phyloP scores from a whole-genome alignment of 2,113 vertebrate species.

The Cyanoderma ruficeps region DNA sequence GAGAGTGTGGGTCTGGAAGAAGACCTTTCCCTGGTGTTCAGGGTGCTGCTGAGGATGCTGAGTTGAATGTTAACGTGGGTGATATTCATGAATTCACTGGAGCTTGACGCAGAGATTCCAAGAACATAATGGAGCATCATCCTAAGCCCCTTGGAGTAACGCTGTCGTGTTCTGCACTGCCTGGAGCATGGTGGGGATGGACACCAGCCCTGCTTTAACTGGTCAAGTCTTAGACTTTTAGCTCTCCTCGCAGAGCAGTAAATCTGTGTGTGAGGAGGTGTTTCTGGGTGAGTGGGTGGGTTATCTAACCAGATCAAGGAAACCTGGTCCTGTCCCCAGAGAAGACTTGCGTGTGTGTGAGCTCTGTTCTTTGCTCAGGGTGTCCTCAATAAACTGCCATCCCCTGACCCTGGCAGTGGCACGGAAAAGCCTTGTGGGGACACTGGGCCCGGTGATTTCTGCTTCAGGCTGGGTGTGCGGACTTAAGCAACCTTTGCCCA shows the following conservation, averaged over 20 bases:
- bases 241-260: not conserved
- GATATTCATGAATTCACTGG: constrained; percentile 3
- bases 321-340: not conserved
- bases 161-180: not conserved
- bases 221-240: not conserved
- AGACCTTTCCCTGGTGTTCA: not conserved
- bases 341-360: not conserved
- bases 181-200: rapidly evolving
- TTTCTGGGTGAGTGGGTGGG: constrained; percentile 26
- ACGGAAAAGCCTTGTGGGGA: rapidly evolving
- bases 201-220: not conserved
- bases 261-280: not conserved
- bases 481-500: rapidly evolving
- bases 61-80: not conserved
- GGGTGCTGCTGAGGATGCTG: not conserved
- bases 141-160: not conserved
- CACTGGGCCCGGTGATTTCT: not conserved
- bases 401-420: not conserved
- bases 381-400: not conserved
- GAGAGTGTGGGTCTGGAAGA: not conserved
- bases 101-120: constrained; percentile 3
- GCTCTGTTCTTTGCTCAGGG: not conserved
- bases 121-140: not conserved
- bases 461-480: not conserved
- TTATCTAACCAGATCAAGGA: constrained; percentile 42